Conservation (phyloP, 2,888 invertebrate species). For the Macrosiphum euphorbiae region DNA sequence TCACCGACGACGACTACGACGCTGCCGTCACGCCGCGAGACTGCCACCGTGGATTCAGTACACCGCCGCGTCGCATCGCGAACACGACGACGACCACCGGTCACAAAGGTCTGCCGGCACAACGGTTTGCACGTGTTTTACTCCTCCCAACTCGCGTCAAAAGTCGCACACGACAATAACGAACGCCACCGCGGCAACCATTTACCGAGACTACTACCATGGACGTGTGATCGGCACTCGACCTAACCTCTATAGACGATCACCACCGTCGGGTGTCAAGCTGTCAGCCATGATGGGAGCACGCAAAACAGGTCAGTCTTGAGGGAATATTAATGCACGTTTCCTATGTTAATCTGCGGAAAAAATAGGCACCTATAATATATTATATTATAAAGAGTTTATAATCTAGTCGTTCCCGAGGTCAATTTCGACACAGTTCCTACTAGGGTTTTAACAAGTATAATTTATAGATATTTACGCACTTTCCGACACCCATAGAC, state of each 20-base stretch:
- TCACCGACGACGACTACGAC: neutral
- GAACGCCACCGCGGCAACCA: neutral
- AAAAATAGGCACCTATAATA: too few species aligned
- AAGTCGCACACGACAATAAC: neutral
- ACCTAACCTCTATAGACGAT: neutral
- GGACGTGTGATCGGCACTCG: neutral
- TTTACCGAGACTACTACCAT: neutral
- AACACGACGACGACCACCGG: neutral
- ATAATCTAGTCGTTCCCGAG: neutral
- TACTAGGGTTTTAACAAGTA: neutral
- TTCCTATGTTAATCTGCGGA: neutral
- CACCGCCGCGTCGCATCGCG: conserved; percentile 20
- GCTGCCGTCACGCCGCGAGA: conserved; percentile 34
- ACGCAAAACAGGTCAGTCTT: conserved; percentile 19
- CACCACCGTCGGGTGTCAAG: neutral
- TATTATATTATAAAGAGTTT: too few species aligned
- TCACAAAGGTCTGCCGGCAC: neutral
- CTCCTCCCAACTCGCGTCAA: neutral
- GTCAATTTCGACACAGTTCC: neutral
- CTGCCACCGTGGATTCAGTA: conserved; percentile 4
- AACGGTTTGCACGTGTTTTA: neutral
- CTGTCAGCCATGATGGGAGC: neutral
- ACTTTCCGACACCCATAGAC: neutral
- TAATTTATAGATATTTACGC: neutral
- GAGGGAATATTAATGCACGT: neutral